Conservation (phyloP, 1,140 invertebrate genomes). For the Antheraea mylitta region DNA sequence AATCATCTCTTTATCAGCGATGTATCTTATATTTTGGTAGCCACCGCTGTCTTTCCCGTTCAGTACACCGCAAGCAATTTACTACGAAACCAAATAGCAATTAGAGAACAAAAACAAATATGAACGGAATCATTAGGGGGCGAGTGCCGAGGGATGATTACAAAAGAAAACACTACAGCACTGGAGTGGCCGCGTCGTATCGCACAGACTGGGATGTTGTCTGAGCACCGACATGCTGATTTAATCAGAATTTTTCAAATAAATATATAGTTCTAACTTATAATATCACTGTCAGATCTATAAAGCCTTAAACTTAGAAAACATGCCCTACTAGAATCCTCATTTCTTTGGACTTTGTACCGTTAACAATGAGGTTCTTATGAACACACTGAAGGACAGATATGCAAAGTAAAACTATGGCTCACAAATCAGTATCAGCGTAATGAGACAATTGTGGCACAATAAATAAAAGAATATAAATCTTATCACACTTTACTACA, state of each 20-base stretch:
- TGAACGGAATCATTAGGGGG: constrained; percentile 67
- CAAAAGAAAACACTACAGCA: constrained; percentile 57
- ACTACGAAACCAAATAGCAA: constrained; percentile 72
- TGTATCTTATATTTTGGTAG: neutral
- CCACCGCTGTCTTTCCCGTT: neutral
- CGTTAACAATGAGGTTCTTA: too few relatives aligned
- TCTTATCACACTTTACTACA: too few relatives aligned
- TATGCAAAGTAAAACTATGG: too few relatives aligned
- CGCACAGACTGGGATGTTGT: neutral
- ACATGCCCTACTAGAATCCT: too few relatives aligned
- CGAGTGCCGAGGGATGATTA: constrained; percentile 54
- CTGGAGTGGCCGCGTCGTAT: constrained; percentile 43
- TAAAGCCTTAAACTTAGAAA: too few relatives aligned
- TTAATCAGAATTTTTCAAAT: neutral
- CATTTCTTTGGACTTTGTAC: too few relatives aligned
- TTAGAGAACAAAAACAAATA: constrained; percentile 75
- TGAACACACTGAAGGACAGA: too few relatives aligned
- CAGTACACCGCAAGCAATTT: constrained; percentile 53
- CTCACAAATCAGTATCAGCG: too few relatives aligned
- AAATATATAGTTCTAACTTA: too few relatives aligned
- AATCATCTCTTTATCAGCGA: neutral
- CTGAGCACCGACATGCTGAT: neutral
- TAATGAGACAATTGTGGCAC: too few relatives aligned
- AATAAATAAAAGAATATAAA: too few relatives aligned
- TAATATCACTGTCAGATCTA: too few relatives aligned